Evolutionary conservation across 2,113 vertebrate species (phyloP).

Genomic region (Cnemophilus loriae): DNA sequence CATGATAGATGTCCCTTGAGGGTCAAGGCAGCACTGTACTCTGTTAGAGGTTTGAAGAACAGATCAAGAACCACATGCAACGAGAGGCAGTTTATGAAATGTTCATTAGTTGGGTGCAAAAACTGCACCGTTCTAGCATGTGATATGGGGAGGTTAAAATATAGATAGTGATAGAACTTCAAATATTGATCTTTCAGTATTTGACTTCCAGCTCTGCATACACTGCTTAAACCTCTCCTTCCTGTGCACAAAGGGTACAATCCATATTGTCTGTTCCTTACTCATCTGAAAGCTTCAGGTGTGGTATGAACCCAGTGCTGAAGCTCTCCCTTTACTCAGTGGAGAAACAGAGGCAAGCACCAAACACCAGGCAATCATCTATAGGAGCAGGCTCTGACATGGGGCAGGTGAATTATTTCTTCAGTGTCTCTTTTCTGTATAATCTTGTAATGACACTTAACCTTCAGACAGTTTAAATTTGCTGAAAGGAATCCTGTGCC

Average conservation of each 20-base stretch:
- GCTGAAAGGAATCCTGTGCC: not conserved
- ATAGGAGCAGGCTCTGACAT: not conserved
- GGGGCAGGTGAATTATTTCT: not conserved
- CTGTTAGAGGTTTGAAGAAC: not conserved
- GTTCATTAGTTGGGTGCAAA: not conserved
- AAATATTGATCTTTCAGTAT: not conserved
- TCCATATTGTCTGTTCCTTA: not conserved
- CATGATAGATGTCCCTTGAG: accelerated
- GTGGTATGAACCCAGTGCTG: not conserved
- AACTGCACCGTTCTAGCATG: not conserved
- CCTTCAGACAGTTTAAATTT: not conserved
- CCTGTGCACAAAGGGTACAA: too few species aligned
- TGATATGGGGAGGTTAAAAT: not conserved
- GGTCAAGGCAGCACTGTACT: not conserved
- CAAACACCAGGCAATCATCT: not conserved
- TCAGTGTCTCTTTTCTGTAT: not conserved
- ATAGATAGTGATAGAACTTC: not conserved
- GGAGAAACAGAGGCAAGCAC: not conserved
- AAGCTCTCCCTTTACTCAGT: not conserved
- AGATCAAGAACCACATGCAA: not conserved
- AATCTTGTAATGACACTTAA: not conserved
- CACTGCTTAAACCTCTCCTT: not conserved
- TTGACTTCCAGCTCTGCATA: not conserved
- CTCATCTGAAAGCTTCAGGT: not conserved
- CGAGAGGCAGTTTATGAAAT: not conserved